Evolutionary conservation across 2,113 vertebrate species (phyloP), one percentile per base, ranked within the genome.

Genomic region (Myotis lucifugus): DNA sequence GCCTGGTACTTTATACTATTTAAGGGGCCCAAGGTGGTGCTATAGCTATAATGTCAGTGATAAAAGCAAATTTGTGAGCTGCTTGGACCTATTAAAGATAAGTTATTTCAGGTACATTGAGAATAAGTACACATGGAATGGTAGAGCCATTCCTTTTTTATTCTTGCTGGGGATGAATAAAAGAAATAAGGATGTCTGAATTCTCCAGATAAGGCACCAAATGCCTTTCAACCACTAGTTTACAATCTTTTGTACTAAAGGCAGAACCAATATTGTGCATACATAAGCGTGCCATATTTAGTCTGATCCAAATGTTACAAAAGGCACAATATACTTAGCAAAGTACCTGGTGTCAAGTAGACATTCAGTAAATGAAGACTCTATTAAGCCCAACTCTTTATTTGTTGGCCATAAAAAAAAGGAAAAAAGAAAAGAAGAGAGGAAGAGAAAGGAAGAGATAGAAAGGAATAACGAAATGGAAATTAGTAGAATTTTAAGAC

Each of bases 31-130:
- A 92, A 82, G 32, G 67, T 91, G 54, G 61, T 95, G 12, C 40
- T 88, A 54, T 6, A 70, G 10, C 12, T 92, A 6, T 69, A 40
- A 81, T 56, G 34, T 95, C 56, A 88, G 19, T 77, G 92, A 96
- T 50, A 48, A 96, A 88, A 95, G 76, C 64, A 95, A 92, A 85
- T 59, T n/a, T 72, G 34, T 82, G 34, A 88, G 3, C 61, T 77
- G 5, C 18, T 69, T 85, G 29, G 46, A 52, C 52, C 67, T 69
- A 48, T 67, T 90, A 81, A 64, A 95, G 52, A 48, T 67, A 94
- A 94, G 48, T 72, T 52, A 90, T 85, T 97, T 90, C 67, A 64
- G n/a, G 21, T 42, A 7, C n/a, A 85, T 67, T 46, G 17, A 72
- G 34, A 88, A 10, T 59, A 90, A 87, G 84, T 34, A 5, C 46